phyloP scores from a whole-genome alignment of 2,797 vertebrate species.

The Brotula barbata region DNA sequence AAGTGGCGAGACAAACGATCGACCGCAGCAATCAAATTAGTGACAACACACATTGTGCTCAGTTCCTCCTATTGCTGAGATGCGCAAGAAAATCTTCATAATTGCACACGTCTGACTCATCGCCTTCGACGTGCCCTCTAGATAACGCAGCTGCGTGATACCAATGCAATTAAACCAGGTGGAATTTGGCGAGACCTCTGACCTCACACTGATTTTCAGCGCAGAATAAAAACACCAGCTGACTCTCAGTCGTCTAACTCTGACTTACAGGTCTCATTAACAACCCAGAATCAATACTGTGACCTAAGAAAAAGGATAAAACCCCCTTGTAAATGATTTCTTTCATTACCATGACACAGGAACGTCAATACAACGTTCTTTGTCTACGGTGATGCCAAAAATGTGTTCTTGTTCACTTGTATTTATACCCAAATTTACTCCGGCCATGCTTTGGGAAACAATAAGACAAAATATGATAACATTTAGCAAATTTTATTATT shows the following conservation, averaged over 20 bases:
- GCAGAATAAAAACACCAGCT: not conserved
- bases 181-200: constrained; percentile 34
- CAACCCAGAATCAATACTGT: constrained; percentile 36
- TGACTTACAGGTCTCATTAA: constrained; percentile 26
- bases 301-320: constrained; percentile 37
- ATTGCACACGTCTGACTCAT: constrained; percentile 26
- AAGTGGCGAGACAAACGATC: constrained; percentile 48
- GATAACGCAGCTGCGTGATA: constrained; percentile 36
- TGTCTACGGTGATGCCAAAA: not conserved
- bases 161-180: constrained; percentile 33
- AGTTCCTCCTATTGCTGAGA: constrained; percentile 48
- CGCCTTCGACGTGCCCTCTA: constrained; percentile 37
- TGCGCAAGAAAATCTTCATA: constrained; percentile 44
- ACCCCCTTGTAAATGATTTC: constrained; percentile 14
- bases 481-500: not conserved
- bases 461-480: not conserved
- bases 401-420: constrained; percentile 1
- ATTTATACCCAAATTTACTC: no score
- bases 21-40: constrained; percentile 53
- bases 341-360: constrained; percentile 9
- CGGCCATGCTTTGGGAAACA: no score
- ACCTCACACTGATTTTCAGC: no score
- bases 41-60: constrained; percentile 39
- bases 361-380: constrained; percentile 4
- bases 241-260: constrained; percentile 25